Base-by-base conservation (phyloP, 2,888 invertebrate genomes). In the Hemaris fuciformis region DNA sequence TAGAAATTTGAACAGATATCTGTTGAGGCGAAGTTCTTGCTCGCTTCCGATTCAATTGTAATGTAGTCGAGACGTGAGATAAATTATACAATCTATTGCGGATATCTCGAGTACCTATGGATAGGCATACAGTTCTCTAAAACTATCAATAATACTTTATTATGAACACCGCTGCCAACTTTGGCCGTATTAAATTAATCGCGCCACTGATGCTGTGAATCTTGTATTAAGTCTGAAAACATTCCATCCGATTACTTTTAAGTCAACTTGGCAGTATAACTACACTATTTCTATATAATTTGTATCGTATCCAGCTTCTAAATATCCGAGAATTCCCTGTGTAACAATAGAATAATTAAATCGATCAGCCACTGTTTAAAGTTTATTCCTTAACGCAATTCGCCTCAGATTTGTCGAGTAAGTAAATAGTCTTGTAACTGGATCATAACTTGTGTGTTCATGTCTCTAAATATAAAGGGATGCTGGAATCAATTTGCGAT, bases 31-130 rank as follows among this genome's bases (percentile, higher is more conserved):
- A 67, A 73, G 69, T 69, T 73, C 71, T 72, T 64, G 66, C 53
- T 66, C 57, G 62, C 65, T 65, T 66, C 69, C 74, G 73, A 80
- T 80, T 77, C 76, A 70, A 73, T 73, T 80, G 78, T 80, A 78
- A 80, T 79, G 75, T 73, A 75, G 72, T 70, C 71, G 68, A 38
- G 67, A 79, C 83, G 81, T 81, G 83, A 77, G 68, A 53, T 66
- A 75, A 73, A 57, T 70, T 76, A 69, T 62, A 60, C 60, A 71
- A 70, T 61, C 43, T 25, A 1, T 22, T 42, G 57, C 34, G 48
- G 75, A 71, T 62, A 41, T 41, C 8, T 41, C n/a, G 23, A 57
- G n/a, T 23, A n/a, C n/a, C n/a, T n/a, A 23, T 41, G 41, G 57
- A 42, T 57, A 8, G 41, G 22, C 57, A 15, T 15, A n/a, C 23